phyloP scores from a whole-genome alignment of 30 jellyfish, hydroid and myxozoan genomes.

The Turritopsis dohrnii region DNA sequence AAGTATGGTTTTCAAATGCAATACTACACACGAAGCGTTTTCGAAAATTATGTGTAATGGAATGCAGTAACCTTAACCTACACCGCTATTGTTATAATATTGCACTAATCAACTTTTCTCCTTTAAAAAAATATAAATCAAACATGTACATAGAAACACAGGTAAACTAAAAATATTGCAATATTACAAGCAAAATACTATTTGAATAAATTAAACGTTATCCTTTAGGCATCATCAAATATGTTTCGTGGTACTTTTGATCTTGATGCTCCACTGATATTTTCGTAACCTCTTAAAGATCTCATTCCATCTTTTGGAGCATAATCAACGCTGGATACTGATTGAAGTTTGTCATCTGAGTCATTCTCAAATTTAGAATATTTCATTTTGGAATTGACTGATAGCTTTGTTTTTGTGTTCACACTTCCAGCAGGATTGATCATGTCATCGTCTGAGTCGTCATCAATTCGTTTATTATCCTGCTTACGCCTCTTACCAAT shows the following conservation, averaged over 20 bases:
- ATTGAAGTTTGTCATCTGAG: constrained; percentile 15
- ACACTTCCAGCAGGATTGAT: neutral
- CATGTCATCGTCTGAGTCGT: constrained; percentile 34
- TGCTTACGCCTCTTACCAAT: neutral
- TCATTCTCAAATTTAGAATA: constrained; percentile 47
- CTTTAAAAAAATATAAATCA: too few species aligned
- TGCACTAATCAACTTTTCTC: too few species aligned
- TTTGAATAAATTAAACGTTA: neutral
- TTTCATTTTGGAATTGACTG: constrained; percentile 35
- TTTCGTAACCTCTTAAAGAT: constrained; percentile 30
- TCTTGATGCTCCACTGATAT: constrained; percentile 34
- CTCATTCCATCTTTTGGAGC: constrained; percentile 29
- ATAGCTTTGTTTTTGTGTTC: constrained; percentile 52
- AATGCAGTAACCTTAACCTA: too few species aligned
- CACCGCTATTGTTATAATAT: too few species aligned
- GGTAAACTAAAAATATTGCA: too few species aligned
- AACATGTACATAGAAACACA: too few species aligned
- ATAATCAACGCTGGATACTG: constrained; percentile 23
- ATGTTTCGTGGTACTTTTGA: constrained; percentile 38
- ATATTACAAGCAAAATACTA: too few species aligned
- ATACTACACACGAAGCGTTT: too few species aligned
- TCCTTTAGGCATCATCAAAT: constrained; percentile 35
- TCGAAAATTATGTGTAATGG: too few species aligned
- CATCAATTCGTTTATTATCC: constrained; percentile 38
- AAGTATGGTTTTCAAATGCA: too few species aligned